Conservation (phyloP, 1,140 invertebrate species). For the Listronotus bonariensis region DNA sequence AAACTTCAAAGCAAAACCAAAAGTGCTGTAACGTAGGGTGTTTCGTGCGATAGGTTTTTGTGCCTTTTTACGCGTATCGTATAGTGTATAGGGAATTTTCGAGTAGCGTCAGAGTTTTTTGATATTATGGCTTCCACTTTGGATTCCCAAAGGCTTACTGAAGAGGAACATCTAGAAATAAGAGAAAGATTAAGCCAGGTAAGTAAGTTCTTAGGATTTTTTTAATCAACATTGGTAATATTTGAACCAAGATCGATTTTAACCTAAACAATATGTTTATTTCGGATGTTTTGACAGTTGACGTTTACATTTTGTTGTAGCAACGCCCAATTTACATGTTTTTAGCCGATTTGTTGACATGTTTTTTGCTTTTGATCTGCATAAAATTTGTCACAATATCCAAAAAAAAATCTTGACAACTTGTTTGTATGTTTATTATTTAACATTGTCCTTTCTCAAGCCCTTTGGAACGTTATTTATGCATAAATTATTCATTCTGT, state of each 20-base stretch:
- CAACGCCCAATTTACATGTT: slow-evolving; percentile 26
- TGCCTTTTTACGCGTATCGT: not conserved
- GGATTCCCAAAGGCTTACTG: slow-evolving; percentile 47
- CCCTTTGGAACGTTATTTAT: too few relatives aligned
- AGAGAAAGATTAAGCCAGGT: slow-evolving; percentile 53
- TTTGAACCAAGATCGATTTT: slow-evolving; percentile 25
- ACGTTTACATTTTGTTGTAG: slow-evolving; percentile 28
- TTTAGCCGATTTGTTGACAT: slow-evolving; percentile 3
- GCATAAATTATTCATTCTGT: too few relatives aligned
- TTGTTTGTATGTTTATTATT: too few relatives aligned
- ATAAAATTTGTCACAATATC: too few relatives aligned
- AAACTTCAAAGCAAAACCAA: too few relatives aligned
- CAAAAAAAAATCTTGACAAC: too few relatives aligned
- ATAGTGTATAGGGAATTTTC: slow-evolving; percentile 16
- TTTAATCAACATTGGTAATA: slow-evolving; percentile 1
- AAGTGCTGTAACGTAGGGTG: too few relatives aligned
- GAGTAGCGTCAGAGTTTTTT: slow-evolving; percentile 14
- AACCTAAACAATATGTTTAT: slow-evolving; percentile 34
- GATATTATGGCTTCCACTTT: slow-evolving; percentile 42
- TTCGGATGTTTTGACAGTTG: slow-evolving; percentile 22
- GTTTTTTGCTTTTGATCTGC: too few relatives aligned
- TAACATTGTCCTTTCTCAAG: too few relatives aligned
- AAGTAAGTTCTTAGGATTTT: slow-evolving; percentile 36
- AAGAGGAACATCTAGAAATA: slow-evolving; percentile 54
- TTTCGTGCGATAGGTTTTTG: too few relatives aligned